A percentile compares a stretch with the other conserved stretches of the same genome.
These are phyloP conservation scores for Lepetodrilus schrolli DNA, from an alignment of 2,888 invertebrate species.

Conservation along the genomic window DNA sequence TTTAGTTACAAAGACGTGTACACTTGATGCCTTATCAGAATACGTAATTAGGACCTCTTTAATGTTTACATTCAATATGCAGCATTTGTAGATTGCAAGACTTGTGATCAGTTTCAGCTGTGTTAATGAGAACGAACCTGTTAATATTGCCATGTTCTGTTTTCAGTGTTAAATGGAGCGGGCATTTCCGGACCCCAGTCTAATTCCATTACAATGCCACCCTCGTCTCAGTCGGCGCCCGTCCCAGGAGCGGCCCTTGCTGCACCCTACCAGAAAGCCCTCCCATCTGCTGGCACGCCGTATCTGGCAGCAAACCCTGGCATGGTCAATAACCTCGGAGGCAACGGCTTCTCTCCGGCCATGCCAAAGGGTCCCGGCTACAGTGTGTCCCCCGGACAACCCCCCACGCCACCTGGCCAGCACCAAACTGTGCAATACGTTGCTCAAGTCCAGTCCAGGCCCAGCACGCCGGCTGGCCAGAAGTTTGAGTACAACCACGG, in stretches of 20 bases:
- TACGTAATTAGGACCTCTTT: no score
- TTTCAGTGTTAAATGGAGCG: conserved; percentile 11
- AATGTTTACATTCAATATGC: no score
- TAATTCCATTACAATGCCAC: no score
- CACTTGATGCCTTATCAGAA: no score
- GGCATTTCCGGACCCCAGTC: no score
- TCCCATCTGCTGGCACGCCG: conserved; percentile 2
- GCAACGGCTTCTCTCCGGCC: conserved; percentile 9
- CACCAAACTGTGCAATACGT: conserved; percentile 22
- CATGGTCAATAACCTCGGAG: conserved; percentile 30
- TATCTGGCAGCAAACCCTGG: conserved; percentile 26
- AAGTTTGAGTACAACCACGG: conserved; percentile 29
- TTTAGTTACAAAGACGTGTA: no score
- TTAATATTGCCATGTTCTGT: not conserved
- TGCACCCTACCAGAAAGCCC: conserved; percentile 30
- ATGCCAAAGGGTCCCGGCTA: conserved; percentile 14
- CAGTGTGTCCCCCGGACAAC: conserved; percentile 4
- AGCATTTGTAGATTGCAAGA: no score
- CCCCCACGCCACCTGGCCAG: conserved; percentile 16
- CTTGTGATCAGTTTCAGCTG: no score
- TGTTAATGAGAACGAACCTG: no score
- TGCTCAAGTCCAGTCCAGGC: conserved; percentile 20
- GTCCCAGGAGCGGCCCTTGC: conserved; percentile 26
- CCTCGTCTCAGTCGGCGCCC: not conserved
- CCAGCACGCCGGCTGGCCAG: not conserved